Evolutionary conservation across 1,140 invertebrate species (phyloP).

Genomic region (Yoshiicerus persimilis): DNA sequence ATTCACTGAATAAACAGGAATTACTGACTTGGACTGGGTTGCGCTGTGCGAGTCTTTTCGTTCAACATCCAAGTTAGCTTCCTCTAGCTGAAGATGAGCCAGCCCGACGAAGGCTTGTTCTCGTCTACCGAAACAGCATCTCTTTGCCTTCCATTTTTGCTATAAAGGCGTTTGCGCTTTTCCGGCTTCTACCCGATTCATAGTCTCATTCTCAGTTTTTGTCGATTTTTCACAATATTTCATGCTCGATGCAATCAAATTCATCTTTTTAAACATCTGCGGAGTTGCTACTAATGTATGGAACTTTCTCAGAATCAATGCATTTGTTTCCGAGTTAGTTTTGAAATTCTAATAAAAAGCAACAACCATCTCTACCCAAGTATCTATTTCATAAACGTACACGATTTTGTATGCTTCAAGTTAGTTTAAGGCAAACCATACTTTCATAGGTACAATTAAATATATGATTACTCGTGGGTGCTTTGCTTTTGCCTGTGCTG

Average conservation of each 20-base stretch:
- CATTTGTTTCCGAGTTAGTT: background rate
- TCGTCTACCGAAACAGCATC: background rate
- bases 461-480: background rate
- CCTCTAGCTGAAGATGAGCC: background rate
- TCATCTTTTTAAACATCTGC: background rate
- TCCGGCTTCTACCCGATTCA: background rate
- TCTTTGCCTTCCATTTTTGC: slow-evolving; percentile 4
- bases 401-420: background rate
- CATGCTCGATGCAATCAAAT: background rate
- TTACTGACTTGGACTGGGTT: background rate
- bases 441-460: background rate
- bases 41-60: background rate
- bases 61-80: background rate
- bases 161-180: slow-evolving; percentile 15
- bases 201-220: background rate
- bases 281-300: no score
- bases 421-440: background rate
- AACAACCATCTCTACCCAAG: background rate
- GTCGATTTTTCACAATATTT: background rate
- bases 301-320: no score
- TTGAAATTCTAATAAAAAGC: background rate
- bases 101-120: background rate
- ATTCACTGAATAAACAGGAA: background rate
- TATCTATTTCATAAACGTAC: background rate
- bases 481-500: background rate